Evolutionary conservation across 2,888 invertebrate genomes (phyloP), one percentile per base, ranked within the genome.

Genomic region (Drosophila hawaiiensis): DNA sequence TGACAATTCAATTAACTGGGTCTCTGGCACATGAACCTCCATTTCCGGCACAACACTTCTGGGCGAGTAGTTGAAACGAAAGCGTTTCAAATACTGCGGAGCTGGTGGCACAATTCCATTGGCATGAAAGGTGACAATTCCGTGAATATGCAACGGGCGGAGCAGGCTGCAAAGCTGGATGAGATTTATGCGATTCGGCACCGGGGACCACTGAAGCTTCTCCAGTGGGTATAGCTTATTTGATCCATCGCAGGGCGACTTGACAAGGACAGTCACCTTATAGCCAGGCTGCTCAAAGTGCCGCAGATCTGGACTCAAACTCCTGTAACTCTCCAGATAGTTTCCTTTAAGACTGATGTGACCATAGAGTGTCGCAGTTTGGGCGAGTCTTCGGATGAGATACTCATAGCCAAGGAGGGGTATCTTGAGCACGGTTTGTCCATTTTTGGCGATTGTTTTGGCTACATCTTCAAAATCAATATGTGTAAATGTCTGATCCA

Each of bases 331-430:
- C 0, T 66, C 7, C 19, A 10, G 14, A 9, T 68, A 78, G 1
- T 14, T 9, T 0, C 53, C 68, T 22, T 35, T 2, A n/a, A 88
- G 35, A 9, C 66, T 50, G 0, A 85, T 78, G 25, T 80, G 80
- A 0, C 88, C 83, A 43, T 28, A 54, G 3, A 84, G 75, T 0
- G 35, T 28, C 1, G 7, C 12, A 3, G 84, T 82, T 50, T 65
- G 35, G 28, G 73, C 62, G 35, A 87, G 29, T 47, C 64, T 58
- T 10, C 31, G 41, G n/a, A 84, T 49, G 0, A 80, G 33, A 16
- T 68, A 67, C 60, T 87, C 87, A 25, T 78, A 87, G 19, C 87
- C 87, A 53, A 86, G 76, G 0, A 73, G 56, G 0, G 87, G 87
- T 19, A 87, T 5, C 33, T 61, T 29, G 6, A 87, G 28, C 16